Percentiles rank a stretch among this genome's conserved stretches.
These are phyloP conservation scores for Brenthis daphne DNA, from an alignment of 2,888 invertebrate genomes.

Conservation along the genomic window DNA sequence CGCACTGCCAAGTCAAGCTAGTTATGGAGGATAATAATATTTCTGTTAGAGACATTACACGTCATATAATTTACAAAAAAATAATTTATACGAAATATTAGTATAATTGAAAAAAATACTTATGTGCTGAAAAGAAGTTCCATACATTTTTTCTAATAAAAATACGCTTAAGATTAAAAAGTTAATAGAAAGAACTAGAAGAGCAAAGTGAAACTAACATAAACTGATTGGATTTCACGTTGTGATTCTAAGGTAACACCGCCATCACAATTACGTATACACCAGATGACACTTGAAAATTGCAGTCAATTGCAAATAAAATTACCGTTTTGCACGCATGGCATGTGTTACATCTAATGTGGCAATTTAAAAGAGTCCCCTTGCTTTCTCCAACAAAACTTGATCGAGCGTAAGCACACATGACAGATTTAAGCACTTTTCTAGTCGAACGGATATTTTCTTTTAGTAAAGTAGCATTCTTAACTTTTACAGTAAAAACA, in stretches of 20 bases:
- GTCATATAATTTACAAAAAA: too few relatives aligned
- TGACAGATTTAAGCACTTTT: conserved; percentile 36
- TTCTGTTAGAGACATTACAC: background rate
- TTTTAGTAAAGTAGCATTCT: conserved; percentile 30
- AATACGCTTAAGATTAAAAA: too few relatives aligned
- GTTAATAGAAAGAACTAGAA: conserved; percentile 4
- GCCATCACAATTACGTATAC: conserved; percentile 21
- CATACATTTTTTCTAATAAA: too few relatives aligned
- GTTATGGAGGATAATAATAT: conserved; percentile 10
- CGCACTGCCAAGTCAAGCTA: conserved; percentile 1
- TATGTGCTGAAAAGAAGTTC: too few relatives aligned
- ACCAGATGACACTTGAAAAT: conserved; percentile 38
- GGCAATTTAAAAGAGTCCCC: conserved; percentile 33
- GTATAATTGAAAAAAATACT: too few relatives aligned
- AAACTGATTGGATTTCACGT: conserved; percentile 29
- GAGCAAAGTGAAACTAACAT: conserved; percentile 27
- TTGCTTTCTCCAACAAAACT: conserved; percentile 34
- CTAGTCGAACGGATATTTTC: conserved; percentile 40
- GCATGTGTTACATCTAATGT: conserved; percentile 35
- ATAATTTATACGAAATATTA: conserved; percentile 6
- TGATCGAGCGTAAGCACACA: conserved; percentile 25
- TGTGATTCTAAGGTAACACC: conserved; percentile 13
- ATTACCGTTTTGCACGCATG: conserved; percentile 41
- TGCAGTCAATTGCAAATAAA: conserved; percentile 38
- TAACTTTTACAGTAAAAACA: conserved; percentile 26